Conservation (phyloP, 2,113 vertebrate genomes). For the Pteropus alecto region DNA sequence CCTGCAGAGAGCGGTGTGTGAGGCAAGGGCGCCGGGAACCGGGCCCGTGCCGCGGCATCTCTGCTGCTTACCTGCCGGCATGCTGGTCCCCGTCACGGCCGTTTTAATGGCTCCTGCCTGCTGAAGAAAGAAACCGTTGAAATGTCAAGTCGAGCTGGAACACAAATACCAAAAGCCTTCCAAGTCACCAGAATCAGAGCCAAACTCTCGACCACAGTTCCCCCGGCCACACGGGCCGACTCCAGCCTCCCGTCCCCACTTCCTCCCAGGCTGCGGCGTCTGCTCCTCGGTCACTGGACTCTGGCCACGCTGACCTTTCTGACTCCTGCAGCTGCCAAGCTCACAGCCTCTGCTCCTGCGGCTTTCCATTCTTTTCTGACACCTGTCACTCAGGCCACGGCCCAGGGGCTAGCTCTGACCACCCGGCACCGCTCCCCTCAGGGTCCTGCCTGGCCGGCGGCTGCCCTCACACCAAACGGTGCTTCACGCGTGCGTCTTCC, state of each 20-base stretch:
- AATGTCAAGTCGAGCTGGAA: neutral
- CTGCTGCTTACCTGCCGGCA: conserved; percentile 89
- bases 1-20: conserved; percentile 79
- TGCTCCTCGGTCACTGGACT: neutral
- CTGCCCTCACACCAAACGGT: neutral
- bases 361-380: neutral
- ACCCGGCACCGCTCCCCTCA: neutral
- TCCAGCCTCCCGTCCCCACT: neutral
- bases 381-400: neutral
- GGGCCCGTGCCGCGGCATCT: neutral
- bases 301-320: neutral
- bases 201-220: fast-evolving
- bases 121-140: conserved; percentile 57
- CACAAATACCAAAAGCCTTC: too few species aligned
- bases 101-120: conserved; percentile 96
- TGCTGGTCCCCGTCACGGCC: conserved; percentile 90
- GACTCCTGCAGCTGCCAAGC: fast-evolving
- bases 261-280: fast-evolving
- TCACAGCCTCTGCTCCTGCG: neutral
- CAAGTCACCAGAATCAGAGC: neutral
- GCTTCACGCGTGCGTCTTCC: neutral
- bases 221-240: fast-evolving
- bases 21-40: neutral
- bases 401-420: neutral
- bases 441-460: neutral